Evolutionary conservation across 2,888 invertebrate genomes (phyloP), one percentile per base, ranked within the genome.

Genomic region (Spilarctia lutea): DNA sequence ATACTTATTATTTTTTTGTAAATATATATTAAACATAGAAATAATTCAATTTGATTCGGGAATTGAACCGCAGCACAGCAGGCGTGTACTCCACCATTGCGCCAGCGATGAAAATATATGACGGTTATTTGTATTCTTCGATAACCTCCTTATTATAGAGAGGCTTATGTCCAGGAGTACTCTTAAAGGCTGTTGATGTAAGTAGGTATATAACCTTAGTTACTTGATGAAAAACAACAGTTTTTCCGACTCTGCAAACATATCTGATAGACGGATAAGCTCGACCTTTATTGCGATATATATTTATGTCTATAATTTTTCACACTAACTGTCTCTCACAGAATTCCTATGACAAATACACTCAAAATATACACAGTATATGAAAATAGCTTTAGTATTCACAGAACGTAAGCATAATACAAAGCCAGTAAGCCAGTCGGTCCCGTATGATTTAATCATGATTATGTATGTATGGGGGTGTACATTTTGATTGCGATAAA

Each of bases 401-500:
- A 24, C 45, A 24, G 7, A 16, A 65, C 18, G 56, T 68, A 42
- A 65, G 68, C 33, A n/a, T 30, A 42, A 60, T 60, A 24, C 30
- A 45, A 35, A 35, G 42, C 45, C 45, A 13, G 45, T 39, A 71
- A 67, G 39, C 69, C 35, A 65, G 35, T 45, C 27, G 7, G 35
- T 70, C 74, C 76, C 75, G 75, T 77, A 73, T 79, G 75, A 68
- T 81, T 66, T 77, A 68, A 81, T 81, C 77, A 63, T 82, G 65
- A 75, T 66, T 66, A 45, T 42, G 52, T 63, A 18, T 72, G 52
- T 48, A 70, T 72, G 73, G 63, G 63, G 66, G 72, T 69, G 72
- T 75, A 42, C 79, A 76, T 75, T 78, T 73, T 75, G 78, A 69
- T 72, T 42, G 80, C 74, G 82, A 85, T 81, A 83, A 83, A 78